phyloP scores from a whole-genome alignment of 2,113 vertebrate genomes.

The Epinephelus fuscoguttatus region DNA sequence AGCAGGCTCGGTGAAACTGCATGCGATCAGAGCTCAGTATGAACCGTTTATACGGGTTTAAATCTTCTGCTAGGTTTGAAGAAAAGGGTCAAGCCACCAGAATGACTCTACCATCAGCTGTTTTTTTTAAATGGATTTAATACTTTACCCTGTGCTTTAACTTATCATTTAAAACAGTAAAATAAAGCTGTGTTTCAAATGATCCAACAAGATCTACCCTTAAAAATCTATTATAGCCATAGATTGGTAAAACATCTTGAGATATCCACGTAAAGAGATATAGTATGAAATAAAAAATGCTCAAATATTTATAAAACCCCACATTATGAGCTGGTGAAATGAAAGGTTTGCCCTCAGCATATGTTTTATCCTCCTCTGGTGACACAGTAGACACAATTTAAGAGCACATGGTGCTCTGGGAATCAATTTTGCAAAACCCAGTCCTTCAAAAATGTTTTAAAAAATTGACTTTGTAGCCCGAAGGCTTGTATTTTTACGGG shows the following conservation, averaged over 20 bases:
- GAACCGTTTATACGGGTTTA: not conserved
- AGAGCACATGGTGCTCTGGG: constrained; percentile 47
- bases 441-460: constrained; percentile 44
- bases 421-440: constrained; percentile 42
- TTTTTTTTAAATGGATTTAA: not conserved
- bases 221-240: not conserved
- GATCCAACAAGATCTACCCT: not conserved
- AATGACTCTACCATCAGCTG: not conserved
- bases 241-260: not conserved
- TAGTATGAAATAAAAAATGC: constrained; percentile 10
- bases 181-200: not conserved
- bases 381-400: constrained; percentile 17
- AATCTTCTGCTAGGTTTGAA: not conserved
- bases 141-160: not conserved
- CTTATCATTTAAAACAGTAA: not conserved
- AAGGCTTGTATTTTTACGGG: constrained; percentile 39
- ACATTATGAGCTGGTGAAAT: constrained; percentile 26
- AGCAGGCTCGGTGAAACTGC: not conserved
- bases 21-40: not conserved
- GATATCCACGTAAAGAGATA: not conserved
- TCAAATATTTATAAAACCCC: constrained; percentile 6
- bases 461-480: constrained; percentile 32
- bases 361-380: constrained; percentile 42
- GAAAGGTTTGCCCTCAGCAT: constrained; percentile 5
- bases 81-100: not conserved